phyloP scores from a whole-genome alignment of 2,797 vertebrate genomes.

The Glyptemys insculpta region DNA sequence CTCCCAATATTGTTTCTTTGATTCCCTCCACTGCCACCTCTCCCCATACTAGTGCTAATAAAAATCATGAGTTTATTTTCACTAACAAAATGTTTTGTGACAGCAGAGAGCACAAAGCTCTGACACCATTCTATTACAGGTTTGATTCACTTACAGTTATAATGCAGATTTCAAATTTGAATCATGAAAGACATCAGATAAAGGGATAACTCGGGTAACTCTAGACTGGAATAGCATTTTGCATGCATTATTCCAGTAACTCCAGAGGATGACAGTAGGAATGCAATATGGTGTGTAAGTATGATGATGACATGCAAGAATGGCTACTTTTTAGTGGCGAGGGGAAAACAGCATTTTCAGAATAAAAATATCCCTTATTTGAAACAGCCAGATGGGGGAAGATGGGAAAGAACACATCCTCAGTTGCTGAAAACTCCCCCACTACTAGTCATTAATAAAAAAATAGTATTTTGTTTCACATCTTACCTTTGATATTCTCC shows the following conservation, averaged over 20 bases:
- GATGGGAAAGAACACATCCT: not conserved
- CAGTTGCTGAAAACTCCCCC: not conserved
- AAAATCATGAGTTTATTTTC: not conserved
- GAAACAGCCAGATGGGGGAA: not conserved
- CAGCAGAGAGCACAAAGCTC: not conserved
- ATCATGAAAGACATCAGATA: not conserved
- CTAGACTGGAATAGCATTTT: not conserved
- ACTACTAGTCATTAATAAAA: rapidly evolving
- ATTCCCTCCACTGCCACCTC: not conserved
- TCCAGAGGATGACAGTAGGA: not conserved
- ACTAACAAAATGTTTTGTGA: not conserved
- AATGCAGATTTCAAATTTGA: not conserved
- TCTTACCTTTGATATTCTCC: conserved; percentile 86
- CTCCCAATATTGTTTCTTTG: not conserved
- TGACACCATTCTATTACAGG: not conserved
- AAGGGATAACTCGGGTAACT: not conserved
- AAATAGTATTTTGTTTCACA: conserved; percentile 25
- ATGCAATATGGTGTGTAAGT: not conserved
- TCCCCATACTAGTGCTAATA: not conserved
- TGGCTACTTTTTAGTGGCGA: not conserved
- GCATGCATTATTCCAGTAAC: not conserved
- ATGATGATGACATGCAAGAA: not conserved
- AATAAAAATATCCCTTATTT: not conserved
- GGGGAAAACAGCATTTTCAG: not conserved
- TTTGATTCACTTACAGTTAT: not conserved